Evolutionary conservation across 37 sponge, comb jelly and placozoan species (phyloP).

Genomic region (Ephydatia muelleri): DNA sequence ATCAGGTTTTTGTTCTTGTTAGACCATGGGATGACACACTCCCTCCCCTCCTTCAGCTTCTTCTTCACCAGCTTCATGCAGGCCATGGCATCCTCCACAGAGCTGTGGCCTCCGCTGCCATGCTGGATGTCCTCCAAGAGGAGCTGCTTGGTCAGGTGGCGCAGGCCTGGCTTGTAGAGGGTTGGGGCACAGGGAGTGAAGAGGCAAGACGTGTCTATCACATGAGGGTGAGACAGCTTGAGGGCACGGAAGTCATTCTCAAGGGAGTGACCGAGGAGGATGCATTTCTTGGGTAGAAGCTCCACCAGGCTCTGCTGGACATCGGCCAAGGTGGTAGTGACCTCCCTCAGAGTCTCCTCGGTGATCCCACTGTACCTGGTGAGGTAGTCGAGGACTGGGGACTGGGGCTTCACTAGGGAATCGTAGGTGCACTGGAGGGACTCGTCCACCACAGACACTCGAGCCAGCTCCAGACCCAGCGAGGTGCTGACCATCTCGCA

Average conservation of each 20-base stretch:
- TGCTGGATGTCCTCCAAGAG: conserved; percentile 64
- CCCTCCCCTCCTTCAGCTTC: conserved; percentile 64
- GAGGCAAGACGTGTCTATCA: conserved; percentile 81
- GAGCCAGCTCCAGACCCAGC: conserved; percentile 62
- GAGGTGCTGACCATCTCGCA: conserved; percentile 86
- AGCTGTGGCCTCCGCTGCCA: conserved; percentile 68
- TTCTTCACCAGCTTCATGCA: conserved; percentile 87
- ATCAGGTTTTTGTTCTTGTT: conserved; percentile 30
- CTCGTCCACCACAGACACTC: conserved; percentile 89
- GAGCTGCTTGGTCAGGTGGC: conserved; percentile 60
- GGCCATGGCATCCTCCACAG: conserved; percentile 84
- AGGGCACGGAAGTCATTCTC: conserved; percentile 96
- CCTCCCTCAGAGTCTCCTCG: conserved; percentile 63
- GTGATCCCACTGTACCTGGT: conserved; percentile 95
- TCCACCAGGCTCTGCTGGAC: conserved; percentile 70
- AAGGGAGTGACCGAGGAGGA: conserved; percentile 94
- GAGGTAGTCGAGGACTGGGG: conserved; percentile 77
- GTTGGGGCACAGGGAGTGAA: conserved; percentile 50
- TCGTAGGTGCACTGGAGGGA: conserved; percentile 80
- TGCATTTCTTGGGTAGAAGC: conserved; percentile 70
- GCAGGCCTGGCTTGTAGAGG: conserved; percentile 70
- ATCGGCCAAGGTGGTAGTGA: conserved; percentile 73
- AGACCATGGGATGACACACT: conserved; percentile 21
- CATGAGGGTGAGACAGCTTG: conserved; percentile 59
- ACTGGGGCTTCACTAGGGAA: conserved; percentile 76